phyloP scores from a whole-genome alignment of 2,888 invertebrate species.

The Helicoverpa assulta region DNA sequence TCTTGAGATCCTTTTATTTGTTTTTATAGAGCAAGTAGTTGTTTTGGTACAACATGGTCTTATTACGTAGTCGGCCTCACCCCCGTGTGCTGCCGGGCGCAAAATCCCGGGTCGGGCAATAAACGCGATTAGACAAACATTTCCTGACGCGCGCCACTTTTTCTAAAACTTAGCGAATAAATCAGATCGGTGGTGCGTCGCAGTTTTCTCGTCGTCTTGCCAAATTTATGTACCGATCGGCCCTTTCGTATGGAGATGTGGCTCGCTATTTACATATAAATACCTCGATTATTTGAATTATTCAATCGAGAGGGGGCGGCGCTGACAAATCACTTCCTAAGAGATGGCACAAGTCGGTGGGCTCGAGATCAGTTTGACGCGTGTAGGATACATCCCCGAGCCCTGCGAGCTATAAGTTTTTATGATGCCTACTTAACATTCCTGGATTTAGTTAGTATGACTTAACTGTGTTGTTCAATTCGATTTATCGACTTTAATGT shows the following conservation, averaged over 20 bases:
- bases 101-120: slow-evolving; percentile 84
- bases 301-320: slow-evolving; percentile 90
- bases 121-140: slow-evolving; percentile 90
- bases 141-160: slow-evolving; percentile 89
- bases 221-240: slow-evolving; percentile 90
- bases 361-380: slow-evolving; percentile 83
- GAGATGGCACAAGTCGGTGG: slow-evolving; percentile 87
- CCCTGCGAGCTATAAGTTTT: slow-evolving; percentile 70
- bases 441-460: slow-evolving; percentile 60
- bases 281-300: slow-evolving; percentile 91
- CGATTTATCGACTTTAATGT: slow-evolving; percentile 59
- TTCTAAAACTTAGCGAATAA: slow-evolving; percentile 89
- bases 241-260: slow-evolving; percentile 90
- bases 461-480: slow-evolving; percentile 57
- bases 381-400: slow-evolving; percentile 72
- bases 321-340: slow-evolving; percentile 90
- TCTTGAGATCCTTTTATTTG: slow-evolving; percentile 29
- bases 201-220: slow-evolving; percentile 89
- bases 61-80: slow-evolving; percentile 64
- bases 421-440: slow-evolving; percentile 67
- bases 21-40: slow-evolving; percentile 43
- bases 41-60: slow-evolving; percentile 56
- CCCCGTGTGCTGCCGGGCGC: slow-evolving; percentile 81
- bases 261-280: slow-evolving; percentile 90
- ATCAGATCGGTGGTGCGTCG: slow-evolving; percentile 89